Evolutionary conservation across 2,113 vertebrate species (phyloP).

Genomic region (Malaclemys terrapin): DNA sequence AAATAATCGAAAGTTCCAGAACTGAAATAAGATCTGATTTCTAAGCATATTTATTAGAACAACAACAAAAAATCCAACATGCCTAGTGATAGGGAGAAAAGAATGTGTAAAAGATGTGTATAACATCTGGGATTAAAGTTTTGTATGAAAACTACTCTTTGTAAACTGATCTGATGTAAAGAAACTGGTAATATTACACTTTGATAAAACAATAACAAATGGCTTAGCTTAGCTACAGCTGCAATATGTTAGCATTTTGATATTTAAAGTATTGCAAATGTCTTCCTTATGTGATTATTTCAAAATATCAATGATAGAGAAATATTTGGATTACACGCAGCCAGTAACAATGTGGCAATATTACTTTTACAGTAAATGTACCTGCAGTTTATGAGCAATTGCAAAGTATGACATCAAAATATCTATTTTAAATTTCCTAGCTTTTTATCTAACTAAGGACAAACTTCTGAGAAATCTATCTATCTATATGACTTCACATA

Average conservation of each 20-base stretch:
- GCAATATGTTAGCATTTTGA: neutral
- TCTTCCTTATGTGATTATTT: neutral
- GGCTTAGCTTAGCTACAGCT: neutral
- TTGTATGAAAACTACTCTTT: constrained; percentile 37
- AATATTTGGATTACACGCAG: constrained; percentile 7
- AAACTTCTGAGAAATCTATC: constrained; percentile 19
- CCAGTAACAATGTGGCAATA: neutral
- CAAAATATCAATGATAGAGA: neutral
- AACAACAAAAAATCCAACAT: neutral
- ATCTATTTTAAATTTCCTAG: constrained; percentile 24
- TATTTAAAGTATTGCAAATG: constrained; percentile 3
- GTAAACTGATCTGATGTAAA: neutral
- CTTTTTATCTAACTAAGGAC: constrained; percentile 10
- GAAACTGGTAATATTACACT: neutral
- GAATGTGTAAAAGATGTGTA: neutral
- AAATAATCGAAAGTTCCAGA: constrained; percentile 25
- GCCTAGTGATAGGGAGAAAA: constrained; percentile 6
- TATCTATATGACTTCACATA: neutral
- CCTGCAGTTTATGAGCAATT: neutral
- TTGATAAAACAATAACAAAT: neutral
- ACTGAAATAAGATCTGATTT: constrained; percentile 52
- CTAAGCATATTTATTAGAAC: neutral
- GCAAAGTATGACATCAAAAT: neutral
- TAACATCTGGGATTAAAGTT: constrained; percentile 1
- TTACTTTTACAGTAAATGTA: constrained; percentile 28